Percentiles rank a stretch among this genome's conserved stretches.
phyloP scores from a whole-genome alignment of 2,113 vertebrate species.

The Athene cunicularia region DNA sequence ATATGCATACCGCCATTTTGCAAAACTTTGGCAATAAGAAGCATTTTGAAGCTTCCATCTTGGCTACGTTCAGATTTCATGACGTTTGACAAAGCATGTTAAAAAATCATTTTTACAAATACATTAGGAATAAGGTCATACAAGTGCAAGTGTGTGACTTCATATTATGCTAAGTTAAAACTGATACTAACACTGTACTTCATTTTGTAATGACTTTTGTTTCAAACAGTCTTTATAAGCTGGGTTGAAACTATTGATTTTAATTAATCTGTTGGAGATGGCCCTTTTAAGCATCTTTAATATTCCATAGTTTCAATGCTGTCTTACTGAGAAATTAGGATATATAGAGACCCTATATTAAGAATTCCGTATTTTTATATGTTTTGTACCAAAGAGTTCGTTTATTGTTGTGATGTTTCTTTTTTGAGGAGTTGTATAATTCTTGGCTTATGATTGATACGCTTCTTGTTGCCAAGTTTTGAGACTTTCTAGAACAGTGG shows the following conservation, averaged over 20 bases:
- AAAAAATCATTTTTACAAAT: not conserved
- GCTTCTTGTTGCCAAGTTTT: constrained; percentile 71
- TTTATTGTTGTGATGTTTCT: constrained; percentile 40
- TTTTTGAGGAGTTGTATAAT: constrained; percentile 44
- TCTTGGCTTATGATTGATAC: constrained; percentile 6
- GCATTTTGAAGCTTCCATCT: constrained; percentile 60
- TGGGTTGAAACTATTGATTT: not conserved
- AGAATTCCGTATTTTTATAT: constrained; percentile 39
- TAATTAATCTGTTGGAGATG: constrained; percentile 15
- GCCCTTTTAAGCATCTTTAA: constrained; percentile 26
- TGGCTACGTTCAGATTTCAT: not conserved
- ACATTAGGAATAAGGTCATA: constrained; percentile 16
- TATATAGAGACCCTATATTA: not conserved
- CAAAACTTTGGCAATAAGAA: constrained; percentile 71
- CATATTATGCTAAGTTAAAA: not conserved
- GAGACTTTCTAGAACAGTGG: constrained; percentile 55
- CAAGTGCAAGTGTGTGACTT: constrained; percentile 21
- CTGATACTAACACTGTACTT: not conserved
- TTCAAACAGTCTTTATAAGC: constrained; percentile 27
- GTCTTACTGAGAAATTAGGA: constrained; percentile 8
- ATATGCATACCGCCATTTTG: constrained; percentile 42
- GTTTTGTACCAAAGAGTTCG: constrained; percentile 48
- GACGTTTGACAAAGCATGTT: constrained; percentile 52
- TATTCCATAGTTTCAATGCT: not conserved
- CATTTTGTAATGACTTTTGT: constrained; percentile 33